phyloP scores from a whole-genome alignment of 1,140 invertebrate species.

The Cydia strobilella region DNA sequence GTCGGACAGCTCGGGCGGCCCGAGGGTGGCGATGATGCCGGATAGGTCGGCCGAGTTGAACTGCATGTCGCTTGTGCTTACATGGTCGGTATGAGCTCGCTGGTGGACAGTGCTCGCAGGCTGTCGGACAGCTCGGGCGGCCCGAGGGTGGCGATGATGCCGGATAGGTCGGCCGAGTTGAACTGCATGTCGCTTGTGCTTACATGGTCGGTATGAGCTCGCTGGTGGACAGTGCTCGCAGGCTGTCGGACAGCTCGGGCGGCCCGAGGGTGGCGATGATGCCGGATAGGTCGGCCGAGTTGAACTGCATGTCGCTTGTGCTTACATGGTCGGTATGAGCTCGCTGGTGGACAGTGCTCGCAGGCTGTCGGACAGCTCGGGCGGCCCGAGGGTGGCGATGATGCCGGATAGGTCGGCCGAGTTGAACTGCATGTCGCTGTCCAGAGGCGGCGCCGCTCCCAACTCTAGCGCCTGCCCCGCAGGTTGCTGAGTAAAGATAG shows the following conservation, averaged over 20 bases:
- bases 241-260: too few relatives aligned
- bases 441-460: conserved; percentile 42
- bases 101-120: too few relatives aligned
- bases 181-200: neutral
- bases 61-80: too few relatives aligned
- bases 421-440: conserved; percentile 43
- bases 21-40: too few relatives aligned
- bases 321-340: conserved; percentile 35
- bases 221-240: conserved; percentile 50
- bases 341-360: conserved; percentile 53
- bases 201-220: conserved; percentile 41
- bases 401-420: conserved; percentile 44
- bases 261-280: too few relatives aligned
- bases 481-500: neutral
- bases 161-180: too few relatives aligned
- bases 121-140: too few relatives aligned
- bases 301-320: neutral
- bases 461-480: neutral
- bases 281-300: too few relatives aligned
- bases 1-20: too few relatives aligned
- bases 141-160: too few relatives aligned
- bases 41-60: too few relatives aligned
- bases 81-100: too few relatives aligned
- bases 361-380: conserved; percentile 56
- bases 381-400: conserved; percentile 38